These are phyloP conservation scores for Drosophila simulans DNA, from an alignment of 1,140 invertebrate genomes.

Conservation along the genomic window DNA sequence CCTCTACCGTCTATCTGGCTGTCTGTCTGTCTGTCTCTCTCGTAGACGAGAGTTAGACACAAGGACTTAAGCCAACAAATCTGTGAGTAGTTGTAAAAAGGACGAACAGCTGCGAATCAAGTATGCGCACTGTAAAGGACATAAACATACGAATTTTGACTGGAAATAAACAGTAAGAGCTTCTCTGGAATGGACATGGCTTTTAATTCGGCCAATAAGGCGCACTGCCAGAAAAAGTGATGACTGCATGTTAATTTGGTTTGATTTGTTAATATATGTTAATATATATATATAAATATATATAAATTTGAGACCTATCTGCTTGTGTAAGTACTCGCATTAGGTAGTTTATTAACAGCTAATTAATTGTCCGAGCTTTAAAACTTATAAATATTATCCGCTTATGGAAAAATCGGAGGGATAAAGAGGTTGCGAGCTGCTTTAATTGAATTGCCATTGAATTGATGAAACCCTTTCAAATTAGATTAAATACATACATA, in stretches of 20 bases:
- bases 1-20: neutral
- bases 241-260: neutral
- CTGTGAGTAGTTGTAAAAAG: slow-evolving; percentile 34
- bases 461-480: slow-evolving; percentile 27
- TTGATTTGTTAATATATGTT: too few relatives aligned
- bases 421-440: neutral
- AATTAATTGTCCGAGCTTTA: neutral
- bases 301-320: too few relatives aligned
- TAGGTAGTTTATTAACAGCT: neutral
- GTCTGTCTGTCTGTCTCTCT: slow-evolving; percentile 2
- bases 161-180: slow-evolving; percentile 29
- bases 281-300: too few relatives aligned
- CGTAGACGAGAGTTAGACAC: slow-evolving; percentile 39
- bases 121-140: slow-evolving; percentile 39
- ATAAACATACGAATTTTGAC: slow-evolving; percentile 43
- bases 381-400: neutral
- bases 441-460: slow-evolving; percentile 38
- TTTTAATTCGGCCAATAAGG: slow-evolving; percentile 25
- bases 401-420: neutral
- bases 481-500: slow-evolving; percentile 25
- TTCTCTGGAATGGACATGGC: slow-evolving; percentile 30
- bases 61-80: slow-evolving; percentile 44
- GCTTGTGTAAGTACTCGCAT: neutral
- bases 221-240: slow-evolving; percentile 13
- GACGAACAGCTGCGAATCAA: slow-evolving; percentile 27